These are phyloP conservation scores for Sialis lutaria DNA, from an alignment of 2,888 invertebrate genomes.

Conservation along the genomic window DNA sequence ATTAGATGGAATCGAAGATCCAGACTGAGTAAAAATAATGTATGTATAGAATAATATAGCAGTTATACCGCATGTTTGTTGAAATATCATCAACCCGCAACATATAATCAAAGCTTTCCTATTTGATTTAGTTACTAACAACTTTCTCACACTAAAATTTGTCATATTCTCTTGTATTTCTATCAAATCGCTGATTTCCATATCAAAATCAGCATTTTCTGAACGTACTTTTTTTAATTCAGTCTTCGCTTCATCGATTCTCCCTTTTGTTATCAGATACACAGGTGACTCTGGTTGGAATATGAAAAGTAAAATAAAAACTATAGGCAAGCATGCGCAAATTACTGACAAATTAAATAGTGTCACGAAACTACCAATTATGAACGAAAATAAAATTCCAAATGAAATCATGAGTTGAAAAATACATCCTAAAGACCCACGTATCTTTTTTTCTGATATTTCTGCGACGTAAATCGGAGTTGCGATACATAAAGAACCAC, in stretches of 20 bases:
- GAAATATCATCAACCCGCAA: conserved; percentile 45
- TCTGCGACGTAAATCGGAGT: conserved; percentile 70
- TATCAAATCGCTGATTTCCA: conserved; percentile 40
- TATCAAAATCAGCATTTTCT: conserved; percentile 38
- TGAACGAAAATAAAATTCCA: conserved; percentile 60
- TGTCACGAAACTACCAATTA: conserved; percentile 38
- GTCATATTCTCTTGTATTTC: conserved; percentile 26
- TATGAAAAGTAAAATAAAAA: conserved; percentile 47
- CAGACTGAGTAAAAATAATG: conserved; percentile 33
- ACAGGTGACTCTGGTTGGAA: conserved; percentile 78
- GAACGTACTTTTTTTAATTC: conserved; percentile 55
- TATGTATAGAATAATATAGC: conserved; percentile 40
- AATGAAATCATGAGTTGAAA: conserved; percentile 66
- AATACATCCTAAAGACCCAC: conserved; percentile 66
- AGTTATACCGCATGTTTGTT: conserved; percentile 42
- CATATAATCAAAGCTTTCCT: conserved; percentile 33
- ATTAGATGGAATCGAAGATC: conserved; percentile 20
- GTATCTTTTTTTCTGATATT: conserved; percentile 58
- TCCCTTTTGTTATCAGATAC: conserved; percentile 41
- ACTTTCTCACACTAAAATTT: conserved; percentile 32
- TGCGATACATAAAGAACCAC: conserved; percentile 61
- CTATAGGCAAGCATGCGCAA: conserved; percentile 41
- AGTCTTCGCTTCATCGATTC: conserved; percentile 41
- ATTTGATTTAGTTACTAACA: conserved; percentile 40
- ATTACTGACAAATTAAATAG: conserved; percentile 44